phyloP scores from a whole-genome alignment of 2,888 invertebrate genomes.

The Conomelus anceps region DNA sequence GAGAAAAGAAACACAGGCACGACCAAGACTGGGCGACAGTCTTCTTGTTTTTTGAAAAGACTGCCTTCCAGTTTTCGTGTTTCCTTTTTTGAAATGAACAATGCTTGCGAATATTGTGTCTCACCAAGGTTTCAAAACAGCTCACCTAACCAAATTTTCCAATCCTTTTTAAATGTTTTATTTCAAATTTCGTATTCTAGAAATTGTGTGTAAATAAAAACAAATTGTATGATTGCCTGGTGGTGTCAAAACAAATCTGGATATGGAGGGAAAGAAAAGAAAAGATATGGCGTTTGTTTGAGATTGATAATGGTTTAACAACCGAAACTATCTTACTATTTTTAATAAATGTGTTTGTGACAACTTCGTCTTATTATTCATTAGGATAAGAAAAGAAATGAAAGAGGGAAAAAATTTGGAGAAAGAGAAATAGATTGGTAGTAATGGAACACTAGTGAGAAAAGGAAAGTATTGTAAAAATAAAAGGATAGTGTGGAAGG shows the following conservation, averaged over 20 bases:
- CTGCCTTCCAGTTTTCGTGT: background rate
- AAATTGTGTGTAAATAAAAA: no score
- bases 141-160: background rate
- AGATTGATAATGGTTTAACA: no score
- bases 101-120: background rate
- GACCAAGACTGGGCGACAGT: background rate
- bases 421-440: constrained; percentile 12
- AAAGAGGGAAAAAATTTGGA: background rate
- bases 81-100: background rate
- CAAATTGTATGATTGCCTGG: no score
- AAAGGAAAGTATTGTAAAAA: constrained; percentile 19
- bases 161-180: no score
- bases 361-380: no score
- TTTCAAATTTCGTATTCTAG: no score
- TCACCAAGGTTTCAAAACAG: background rate
- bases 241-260: no score
- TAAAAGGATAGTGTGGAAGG: constrained; percentile 16
- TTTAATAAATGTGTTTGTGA: no score
- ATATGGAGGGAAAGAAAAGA: no score
- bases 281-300: no score
- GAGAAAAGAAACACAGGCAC: background rate
- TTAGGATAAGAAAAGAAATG: background rate
- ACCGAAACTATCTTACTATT: no score
- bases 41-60: background rate
- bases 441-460: constrained; percentile 7